phyloP scores from a whole-genome alignment of 1,140 invertebrate genomes.

The Drosophila kohkoa region DNA sequence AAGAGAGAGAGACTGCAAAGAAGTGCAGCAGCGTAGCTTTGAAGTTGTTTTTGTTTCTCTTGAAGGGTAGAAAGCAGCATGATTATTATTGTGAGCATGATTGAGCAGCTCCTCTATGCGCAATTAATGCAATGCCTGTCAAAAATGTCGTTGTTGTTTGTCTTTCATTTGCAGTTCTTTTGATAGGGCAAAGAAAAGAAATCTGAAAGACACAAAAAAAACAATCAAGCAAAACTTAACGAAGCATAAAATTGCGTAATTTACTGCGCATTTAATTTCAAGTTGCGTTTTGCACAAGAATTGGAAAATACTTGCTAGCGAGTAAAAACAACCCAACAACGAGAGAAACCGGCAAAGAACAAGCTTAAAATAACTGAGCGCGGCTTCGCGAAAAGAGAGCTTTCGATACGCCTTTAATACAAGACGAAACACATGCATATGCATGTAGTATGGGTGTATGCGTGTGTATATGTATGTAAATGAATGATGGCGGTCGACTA shows the following conservation, averaged over 20 bases:
- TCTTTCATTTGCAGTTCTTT: slow-evolving; percentile 29
- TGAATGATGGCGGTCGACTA: slow-evolving; percentile 53
- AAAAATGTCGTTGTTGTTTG: slow-evolving; percentile 32
- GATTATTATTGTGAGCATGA: slow-evolving; percentile 29
- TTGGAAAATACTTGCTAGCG: slow-evolving; percentile 40
- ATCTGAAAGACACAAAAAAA: slow-evolving; percentile 24
- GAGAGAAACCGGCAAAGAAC: slow-evolving; percentile 20
- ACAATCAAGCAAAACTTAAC: slow-evolving; percentile 55
- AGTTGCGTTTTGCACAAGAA: slow-evolving; percentile 72
- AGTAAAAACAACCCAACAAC: slow-evolving; percentile 4
- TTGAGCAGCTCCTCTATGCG: slow-evolving; percentile 45
- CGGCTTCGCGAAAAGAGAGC: slow-evolving; percentile 37
- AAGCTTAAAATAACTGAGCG: slow-evolving; percentile 32
- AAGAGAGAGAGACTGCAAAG: neutral
- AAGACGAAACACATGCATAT: slow-evolving; percentile 14
- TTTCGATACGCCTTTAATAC: slow-evolving; percentile 51
- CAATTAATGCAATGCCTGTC: slow-evolving; percentile 47
- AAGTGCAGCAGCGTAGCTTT: slow-evolving; percentile 42
- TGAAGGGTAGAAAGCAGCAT: neutral
- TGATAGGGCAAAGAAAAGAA: slow-evolving; percentile 30
- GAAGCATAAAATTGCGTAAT: slow-evolving; percentile 82
- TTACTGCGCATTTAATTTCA: slow-evolving; percentile 81
- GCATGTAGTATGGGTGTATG: neutral
- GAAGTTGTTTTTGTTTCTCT: slow-evolving; percentile 25
- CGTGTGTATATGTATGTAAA: neutral